Percentiles rank a stretch among this genome's conserved stretches.
These are phyloP conservation scores for Petrosia ficiformis DNA, from an alignment of 37 sponge, comb jelly and placozoan species.

Conservation along the genomic window DNA sequence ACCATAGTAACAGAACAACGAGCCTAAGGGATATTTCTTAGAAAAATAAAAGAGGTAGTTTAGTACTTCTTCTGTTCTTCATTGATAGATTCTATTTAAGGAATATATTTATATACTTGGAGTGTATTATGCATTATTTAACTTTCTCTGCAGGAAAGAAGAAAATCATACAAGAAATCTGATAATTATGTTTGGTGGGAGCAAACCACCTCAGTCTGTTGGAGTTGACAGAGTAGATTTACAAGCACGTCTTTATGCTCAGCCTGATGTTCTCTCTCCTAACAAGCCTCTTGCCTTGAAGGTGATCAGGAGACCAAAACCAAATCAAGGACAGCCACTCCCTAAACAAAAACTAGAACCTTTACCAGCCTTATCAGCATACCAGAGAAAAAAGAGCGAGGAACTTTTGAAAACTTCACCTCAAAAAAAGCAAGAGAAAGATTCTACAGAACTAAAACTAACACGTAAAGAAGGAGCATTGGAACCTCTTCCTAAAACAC, in stretches of 20 bases:
- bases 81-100: too few species aligned
- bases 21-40: too few species aligned
- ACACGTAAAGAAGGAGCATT: not conserved
- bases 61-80: too few species aligned
- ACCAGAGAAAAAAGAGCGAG: constrained; percentile 19
- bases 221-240: not conserved
- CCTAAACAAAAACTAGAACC: not conserved
- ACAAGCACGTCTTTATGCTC: not conserved
- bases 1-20: too few species aligned
- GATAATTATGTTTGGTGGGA: too few species aligned
- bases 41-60: too few species aligned
- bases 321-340: not conserved
- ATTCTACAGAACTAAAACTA: not conserved
- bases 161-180: too few species aligned
- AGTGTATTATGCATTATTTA: too few species aligned
- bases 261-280: not conserved
- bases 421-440: constrained; percentile 15
- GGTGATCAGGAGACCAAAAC: not conserved
- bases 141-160: too few species aligned
- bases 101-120: too few species aligned
- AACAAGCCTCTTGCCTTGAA: not conserved
- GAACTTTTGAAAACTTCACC: constrained; percentile 12
- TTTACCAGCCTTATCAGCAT: constrained; percentile 18
- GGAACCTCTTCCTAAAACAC: not conserved
- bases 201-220: too few species aligned